Evolutionary conservation across 2,888 invertebrate genomes (phyloP), one percentile per base, ranked within the genome.

Genomic region (Suillia variegata): DNA sequence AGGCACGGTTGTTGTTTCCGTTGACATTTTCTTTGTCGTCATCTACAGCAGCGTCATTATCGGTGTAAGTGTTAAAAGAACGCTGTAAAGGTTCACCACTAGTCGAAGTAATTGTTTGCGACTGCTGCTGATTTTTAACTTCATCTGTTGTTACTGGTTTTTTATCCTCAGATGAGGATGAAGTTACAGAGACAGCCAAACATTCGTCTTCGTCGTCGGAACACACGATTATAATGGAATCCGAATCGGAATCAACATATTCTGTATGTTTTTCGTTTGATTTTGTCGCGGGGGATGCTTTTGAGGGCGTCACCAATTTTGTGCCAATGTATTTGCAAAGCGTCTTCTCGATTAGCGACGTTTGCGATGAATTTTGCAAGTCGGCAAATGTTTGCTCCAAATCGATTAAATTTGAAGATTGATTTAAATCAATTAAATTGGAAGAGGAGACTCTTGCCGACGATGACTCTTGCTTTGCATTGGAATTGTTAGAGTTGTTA

Each of bases 351-450:
- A 6, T 10, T 10, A 26, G 26, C n/a, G n/a, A n/a, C n/a, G n/a
- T n/a, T n/a, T n/a, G n/a, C 1, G 59, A 50, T 6, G 62, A 51
- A 31, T 56, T 52, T 1, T 50, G 47, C 3, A 57, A 61, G 13
- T 34, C 20, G 2, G 15, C 60, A 31, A 74, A 55, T 1, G 71
- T 70, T 2, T 56, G 63, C 21, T 74, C 70, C n/a, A 73, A 64
- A 54, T 78, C 71, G 5, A 73, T 70, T 2, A 78, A 57, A n/a
- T 67, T 59, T 4, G 61, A 5, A 1, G 70, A 71, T 20, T 71
- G 64, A 1, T 73, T 66, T 4, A 68, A 58, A 21, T 70, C 69
- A 34, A n/a, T 42, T 8, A 48, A 8, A n/a, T 12, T 31, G 18
- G 8, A 10, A 8, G 8, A 15, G 6, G n/a, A 31, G 15, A 8